These are phyloP conservation scores for Brachyptera risi DNA, from an alignment of 2,888 invertebrate species.

Conservation along the genomic window DNA sequence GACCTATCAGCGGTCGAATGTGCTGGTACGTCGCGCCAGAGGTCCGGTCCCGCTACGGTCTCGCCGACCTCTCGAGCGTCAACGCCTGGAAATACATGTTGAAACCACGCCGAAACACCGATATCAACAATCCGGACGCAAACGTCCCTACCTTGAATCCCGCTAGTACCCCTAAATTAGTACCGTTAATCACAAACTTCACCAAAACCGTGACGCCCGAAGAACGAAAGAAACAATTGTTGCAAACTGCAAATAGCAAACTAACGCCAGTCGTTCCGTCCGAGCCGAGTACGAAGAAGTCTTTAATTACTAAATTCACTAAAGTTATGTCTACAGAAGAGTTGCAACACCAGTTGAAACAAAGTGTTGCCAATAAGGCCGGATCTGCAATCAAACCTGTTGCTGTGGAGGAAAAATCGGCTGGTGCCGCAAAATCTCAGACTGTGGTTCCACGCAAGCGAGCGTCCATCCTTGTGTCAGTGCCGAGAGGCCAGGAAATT, in stretches of 20 bases:
- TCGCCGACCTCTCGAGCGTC: slow-evolving; percentile 23
- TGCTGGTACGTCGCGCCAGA: slow-evolving; percentile 58
- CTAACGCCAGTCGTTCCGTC: background rate
- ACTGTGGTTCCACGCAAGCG: background rate
- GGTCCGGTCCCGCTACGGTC: slow-evolving; percentile 21
- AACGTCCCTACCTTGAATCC: background rate
- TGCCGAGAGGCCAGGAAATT: slow-evolving; percentile 43
- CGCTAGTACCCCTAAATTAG: background rate
- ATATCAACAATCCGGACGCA: background rate
- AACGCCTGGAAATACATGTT: slow-evolving; percentile 29
- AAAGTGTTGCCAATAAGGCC: too few relatives aligned
- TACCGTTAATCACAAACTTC: slow-evolving; percentile 35
- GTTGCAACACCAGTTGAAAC: slow-evolving; percentile 37
- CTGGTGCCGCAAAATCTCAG: background rate
- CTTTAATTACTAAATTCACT: slow-evolving; percentile 41
- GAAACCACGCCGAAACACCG: slow-evolving; percentile 23
- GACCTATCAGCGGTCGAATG: slow-evolving; percentile 51
- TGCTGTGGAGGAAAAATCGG: slow-evolving; percentile 11
- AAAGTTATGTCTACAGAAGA: slow-evolving; percentile 41
- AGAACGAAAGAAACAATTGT: slow-evolving; percentile 39
- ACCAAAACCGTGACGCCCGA: slow-evolving; percentile 41
- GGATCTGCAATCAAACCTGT: too few relatives aligned
- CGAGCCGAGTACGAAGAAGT: slow-evolving; percentile 13
- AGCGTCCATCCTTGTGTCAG: slow-evolving; percentile 35
- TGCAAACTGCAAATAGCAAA: background rate